A percentile compares a stretch with the other conserved stretches of the same genome.
These are phyloP conservation scores for Aphelinus certus DNA, from an alignment of 1,140 invertebrate genomes.

Conservation along the genomic window DNA sequence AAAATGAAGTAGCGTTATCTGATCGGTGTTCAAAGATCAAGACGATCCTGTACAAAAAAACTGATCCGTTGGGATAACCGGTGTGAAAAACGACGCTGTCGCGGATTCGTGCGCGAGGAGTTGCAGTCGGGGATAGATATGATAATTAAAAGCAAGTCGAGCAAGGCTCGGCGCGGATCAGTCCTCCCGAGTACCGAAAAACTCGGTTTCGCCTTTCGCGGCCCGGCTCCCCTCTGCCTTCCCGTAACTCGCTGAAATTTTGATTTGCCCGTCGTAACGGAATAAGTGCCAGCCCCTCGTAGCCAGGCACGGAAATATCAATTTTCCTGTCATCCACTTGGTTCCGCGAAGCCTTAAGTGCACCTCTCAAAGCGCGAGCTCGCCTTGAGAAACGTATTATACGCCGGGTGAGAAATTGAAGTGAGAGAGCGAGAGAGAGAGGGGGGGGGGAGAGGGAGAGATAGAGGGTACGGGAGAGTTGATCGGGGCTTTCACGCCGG, in stretches of 20 bases:
- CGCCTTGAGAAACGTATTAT: too few species aligned
- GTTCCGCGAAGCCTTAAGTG: slow-evolving; percentile 19
- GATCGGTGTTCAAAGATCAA: too few species aligned
- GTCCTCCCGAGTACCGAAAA: not conserved
- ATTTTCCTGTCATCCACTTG: slow-evolving; percentile 31
- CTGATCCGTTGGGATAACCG: too few species aligned
- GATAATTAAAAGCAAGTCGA: slow-evolving; percentile 25
- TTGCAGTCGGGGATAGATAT: too few species aligned
- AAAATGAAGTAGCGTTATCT: too few species aligned
- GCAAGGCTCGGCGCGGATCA: not conserved
- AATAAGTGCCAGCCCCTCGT: slow-evolving; percentile 11
- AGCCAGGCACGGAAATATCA: slow-evolving; percentile 16
- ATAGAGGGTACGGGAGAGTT: not conserved
- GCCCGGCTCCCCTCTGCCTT: not conserved
- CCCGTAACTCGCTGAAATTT: slow-evolving; percentile 5
- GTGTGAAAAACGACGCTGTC: too few species aligned
- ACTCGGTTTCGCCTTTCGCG: not conserved
- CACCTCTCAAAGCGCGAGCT: slow-evolving; percentile 3
- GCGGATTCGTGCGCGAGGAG: too few species aligned
- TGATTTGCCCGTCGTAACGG: slow-evolving; percentile 22
- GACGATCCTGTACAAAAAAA: too few species aligned
- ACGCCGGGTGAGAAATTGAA: too few species aligned
- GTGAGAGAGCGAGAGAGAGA: too few species aligned
- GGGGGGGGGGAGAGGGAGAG: not conserved
- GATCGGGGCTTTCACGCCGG: not conserved